These are phyloP conservation scores for Drosophila crucigera DNA, from an alignment of 2,888 invertebrate species.

Conservation along the genomic window DNA sequence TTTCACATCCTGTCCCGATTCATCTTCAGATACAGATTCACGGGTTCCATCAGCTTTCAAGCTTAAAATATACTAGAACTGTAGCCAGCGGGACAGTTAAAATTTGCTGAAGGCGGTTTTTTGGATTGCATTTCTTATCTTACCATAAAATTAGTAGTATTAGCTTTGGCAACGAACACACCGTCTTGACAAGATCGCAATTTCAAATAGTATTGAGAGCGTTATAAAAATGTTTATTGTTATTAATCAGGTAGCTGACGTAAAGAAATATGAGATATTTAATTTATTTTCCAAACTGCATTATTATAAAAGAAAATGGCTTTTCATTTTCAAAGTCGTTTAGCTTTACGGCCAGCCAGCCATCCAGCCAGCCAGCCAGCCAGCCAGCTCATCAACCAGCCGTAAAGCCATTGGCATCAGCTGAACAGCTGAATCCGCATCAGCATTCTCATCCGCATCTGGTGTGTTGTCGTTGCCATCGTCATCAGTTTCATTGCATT, in stretches of 20 bases:
- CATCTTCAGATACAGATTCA: background rate
- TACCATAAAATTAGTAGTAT: background rate
- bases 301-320: constrained; percentile 37
- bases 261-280: constrained; percentile 31
- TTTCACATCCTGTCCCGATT: background rate
- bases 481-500: constrained; percentile 71
- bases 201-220: constrained; percentile 1
- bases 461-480: constrained; percentile 30
- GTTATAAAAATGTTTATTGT: constrained; percentile 4
- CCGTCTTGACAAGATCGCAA: background rate
- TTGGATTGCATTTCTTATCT: background rate
- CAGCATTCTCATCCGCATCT: constrained; percentile 16
- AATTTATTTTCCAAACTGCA: constrained; percentile 57
- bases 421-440: constrained; percentile 24
- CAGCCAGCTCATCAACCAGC: constrained; percentile 34
- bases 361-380: background rate
- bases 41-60: background rate
- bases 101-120: background rate
- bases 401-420: constrained; percentile 27
- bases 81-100: background rate
- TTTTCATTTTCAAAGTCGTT: constrained; percentile 18
- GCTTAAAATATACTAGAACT: background rate
- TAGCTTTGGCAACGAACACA: background rate
- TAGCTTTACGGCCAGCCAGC: constrained; percentile 24
- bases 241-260: constrained; percentile 14